Base-by-base conservation (phyloP, 2,888 invertebrate genomes). In the Brassicogethes aeneus region DNA sequence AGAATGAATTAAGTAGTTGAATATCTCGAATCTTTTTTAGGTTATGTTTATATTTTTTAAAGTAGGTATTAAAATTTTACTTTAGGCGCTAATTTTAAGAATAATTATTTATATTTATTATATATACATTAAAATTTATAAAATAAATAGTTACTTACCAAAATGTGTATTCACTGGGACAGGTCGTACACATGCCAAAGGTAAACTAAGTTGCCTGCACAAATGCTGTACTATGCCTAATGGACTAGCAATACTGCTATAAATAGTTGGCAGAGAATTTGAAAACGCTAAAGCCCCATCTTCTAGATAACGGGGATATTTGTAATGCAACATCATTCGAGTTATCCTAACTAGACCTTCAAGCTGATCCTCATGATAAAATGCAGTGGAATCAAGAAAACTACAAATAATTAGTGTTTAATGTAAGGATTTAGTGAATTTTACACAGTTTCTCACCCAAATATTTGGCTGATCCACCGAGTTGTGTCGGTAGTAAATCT, bases 281-380 rank as follows among this genome's bases (percentile, higher is more conserved):
- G 84, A 79, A 40, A 93, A 79, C 3, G 89, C 85, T 43, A 89
- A 76, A 30, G 75, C 88, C 39, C 90, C 91, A 58, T 88, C 87
- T 58, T 85, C 83, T 50, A 82, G 72, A 62, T 84, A 90, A 42
- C 85, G 75, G 1, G 87, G 86, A 62, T 85, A 90, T 62, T 82
- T 84, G 59, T 82, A 79, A 65, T 87, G 85, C 14, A 91, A 65
- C 49, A 87, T 77, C 72, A 89, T 78, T 44, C 85, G 70, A 2
- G 86, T 82, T n/a, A 90, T 80, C 35, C 88, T 73, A 10, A 93
- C 81, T 16, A 93, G 70, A 2, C 93, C 93, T 57, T 94, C 93
- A 23, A 86, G 70, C 48, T 84, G 85, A 54, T 93, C 93, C 48
- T 89, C 86, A 60, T 93, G 91, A 62, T 89, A 92, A 61, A 83